Base-by-base conservation (phyloP, 1,140 invertebrate species). In the Lordiphosa stackelbergi region DNA sequence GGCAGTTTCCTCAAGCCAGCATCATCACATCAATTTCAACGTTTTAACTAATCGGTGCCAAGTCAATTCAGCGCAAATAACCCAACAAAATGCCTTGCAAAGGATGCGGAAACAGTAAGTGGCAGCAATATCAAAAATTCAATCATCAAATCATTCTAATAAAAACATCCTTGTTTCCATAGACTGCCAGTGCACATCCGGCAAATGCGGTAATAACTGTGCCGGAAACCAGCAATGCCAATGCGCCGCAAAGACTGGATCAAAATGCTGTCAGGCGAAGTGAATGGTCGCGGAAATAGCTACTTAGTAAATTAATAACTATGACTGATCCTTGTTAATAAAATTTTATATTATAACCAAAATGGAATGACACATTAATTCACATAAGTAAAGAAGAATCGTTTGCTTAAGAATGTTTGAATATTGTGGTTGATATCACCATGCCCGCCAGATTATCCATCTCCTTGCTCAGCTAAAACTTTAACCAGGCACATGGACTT, bases 101-200 rank as follows among this genome's bases (percentile, higher is more conserved):
- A 53, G 69, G 74, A 78, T 78, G 74, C 47, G 74, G 73, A 78
- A 78, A 78, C 19, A 79, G 74, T 73, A 36, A 78, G 73, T 79
- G 37, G 5, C 22, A 16, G 2, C 16, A 38, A 11, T 8, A n/a
- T 9, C 2, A 1, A 35, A 7, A 7, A 41, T 24, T 2, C 0
- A 34, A 8, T 5, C 19, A 31, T 35, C 1, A 24, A 22, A 34
- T 12, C 2, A 19, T 54, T 10, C 13, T 53, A 62, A 62, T 43
- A 6, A 24, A 24, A 6, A 8, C 5, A 13, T 24, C 47, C 8
- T 28, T 13, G 36, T 11, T 37, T 11, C 36, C 7, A 13, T 12
- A 78, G 73, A 78, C 60, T 78, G 74, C 49, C 73, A 78, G 56
- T 78, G 73, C 54, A 65, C 71, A n/a, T 40, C 74, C 47, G 73